These are phyloP conservation scores for Corynorhinus townsendii DNA, from an alignment of 2,113 vertebrate species.

Conservation along the genomic window DNA sequence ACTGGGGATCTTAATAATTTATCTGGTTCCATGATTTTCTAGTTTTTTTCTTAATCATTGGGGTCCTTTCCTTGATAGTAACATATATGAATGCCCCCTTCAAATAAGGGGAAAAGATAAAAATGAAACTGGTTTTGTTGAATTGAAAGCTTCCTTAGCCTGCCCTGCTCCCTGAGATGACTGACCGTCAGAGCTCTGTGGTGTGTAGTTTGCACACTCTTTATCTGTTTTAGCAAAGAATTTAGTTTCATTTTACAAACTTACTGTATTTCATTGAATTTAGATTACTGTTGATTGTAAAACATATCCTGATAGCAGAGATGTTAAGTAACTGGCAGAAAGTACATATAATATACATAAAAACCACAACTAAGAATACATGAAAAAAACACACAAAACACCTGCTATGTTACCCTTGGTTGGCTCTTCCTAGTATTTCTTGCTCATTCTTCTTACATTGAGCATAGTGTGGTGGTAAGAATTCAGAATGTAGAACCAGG, in stretches of 20 bases:
- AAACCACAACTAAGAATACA: not conserved
- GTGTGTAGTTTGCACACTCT: not conserved
- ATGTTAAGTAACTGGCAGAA: not conserved
- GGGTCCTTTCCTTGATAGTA: slow-evolving; percentile 11
- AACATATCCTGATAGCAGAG: not conserved
- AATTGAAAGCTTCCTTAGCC: not conserved
- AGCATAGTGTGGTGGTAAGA: not conserved
- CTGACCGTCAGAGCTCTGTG: not conserved
- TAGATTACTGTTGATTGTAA: not conserved
- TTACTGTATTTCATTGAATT: not conserved
- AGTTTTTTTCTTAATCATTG: not conserved
- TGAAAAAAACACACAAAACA: not conserved
- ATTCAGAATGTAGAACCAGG: not conserved
- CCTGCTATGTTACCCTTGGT: not conserved
- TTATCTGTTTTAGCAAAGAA: not conserved
- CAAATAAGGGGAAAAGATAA: not conserved
- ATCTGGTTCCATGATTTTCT: slow-evolving; percentile 3
- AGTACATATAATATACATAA: not conserved
- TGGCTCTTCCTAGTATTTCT: not conserved
- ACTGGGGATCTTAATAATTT: slow-evolving; percentile 9
- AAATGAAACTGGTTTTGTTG: not conserved
- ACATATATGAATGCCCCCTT: not conserved
- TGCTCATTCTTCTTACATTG: not conserved
- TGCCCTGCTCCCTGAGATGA: not conserved
- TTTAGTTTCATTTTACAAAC: slow-evolving; percentile 15